phyloP scores from a whole-genome alignment of 2,113 vertebrate genomes.

The Pyrgilauda ruficollis region DNA sequence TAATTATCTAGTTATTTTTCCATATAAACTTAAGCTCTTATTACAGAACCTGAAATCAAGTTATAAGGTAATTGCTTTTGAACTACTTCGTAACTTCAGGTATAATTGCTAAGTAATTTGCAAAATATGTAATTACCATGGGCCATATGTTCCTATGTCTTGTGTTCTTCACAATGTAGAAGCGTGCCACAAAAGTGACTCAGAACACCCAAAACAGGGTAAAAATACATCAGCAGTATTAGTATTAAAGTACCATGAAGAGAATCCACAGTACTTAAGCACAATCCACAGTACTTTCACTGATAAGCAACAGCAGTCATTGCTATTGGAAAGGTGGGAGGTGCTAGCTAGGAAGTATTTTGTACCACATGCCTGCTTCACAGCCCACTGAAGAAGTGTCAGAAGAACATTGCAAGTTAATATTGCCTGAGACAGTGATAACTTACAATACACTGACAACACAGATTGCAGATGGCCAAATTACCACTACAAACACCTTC shows the following conservation, averaged over 20 bases:
- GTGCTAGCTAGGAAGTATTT: constrained; percentile 1
- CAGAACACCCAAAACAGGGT: neutral
- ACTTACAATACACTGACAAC: constrained; percentile 54
- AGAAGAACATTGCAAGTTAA: constrained; percentile 61
- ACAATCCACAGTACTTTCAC: neutral
- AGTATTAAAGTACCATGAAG: neutral
- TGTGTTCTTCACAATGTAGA: neutral
- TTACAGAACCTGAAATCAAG: constrained; percentile 6
- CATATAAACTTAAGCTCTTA: neutral
- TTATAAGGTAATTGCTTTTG: constrained; percentile 45
- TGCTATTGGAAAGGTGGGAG: constrained; percentile 2
- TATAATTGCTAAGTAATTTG: constrained; percentile 53
- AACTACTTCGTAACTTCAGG: constrained; percentile 39
- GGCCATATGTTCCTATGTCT: constrained; percentile 11
- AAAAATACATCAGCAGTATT: neutral
- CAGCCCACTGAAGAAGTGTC: constrained; percentile 45
- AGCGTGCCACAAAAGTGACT: neutral
- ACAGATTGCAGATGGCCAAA: constrained; percentile 66
- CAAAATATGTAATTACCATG: constrained; percentile 47
- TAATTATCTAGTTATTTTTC: constrained; percentile 40
- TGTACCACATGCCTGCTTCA: constrained; percentile 45
- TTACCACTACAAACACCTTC: constrained; percentile 69
- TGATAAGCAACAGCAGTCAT: neutral
- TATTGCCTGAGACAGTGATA: constrained; percentile 63
- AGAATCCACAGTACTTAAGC: neutral